Conservation (phyloP, 2,797 vertebrate species). For the Astyanax mexicanus region DNA sequence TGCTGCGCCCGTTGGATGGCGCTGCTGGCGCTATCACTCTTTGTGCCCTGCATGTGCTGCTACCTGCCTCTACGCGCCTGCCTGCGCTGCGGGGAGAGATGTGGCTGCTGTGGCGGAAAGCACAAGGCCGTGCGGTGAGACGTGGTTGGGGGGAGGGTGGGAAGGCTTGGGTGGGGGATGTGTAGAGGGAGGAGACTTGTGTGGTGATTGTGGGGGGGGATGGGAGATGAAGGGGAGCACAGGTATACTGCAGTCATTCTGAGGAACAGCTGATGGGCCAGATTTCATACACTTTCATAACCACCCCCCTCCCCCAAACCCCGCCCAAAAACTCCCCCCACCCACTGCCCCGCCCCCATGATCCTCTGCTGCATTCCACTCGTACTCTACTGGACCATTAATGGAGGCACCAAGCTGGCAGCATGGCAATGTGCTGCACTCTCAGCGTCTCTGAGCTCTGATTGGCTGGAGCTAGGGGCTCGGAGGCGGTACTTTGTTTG, state of each 20-base stretch:
- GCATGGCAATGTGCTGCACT: conserved; percentile 1
- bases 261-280: conserved; percentile 58
- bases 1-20: conserved; percentile 92
- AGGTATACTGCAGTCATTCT: conserved; percentile 37
- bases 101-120: conserved; percentile 90
- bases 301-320: no score
- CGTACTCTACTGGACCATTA: conserved; percentile 72
- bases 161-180: neutral
- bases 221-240: conserved; percentile 17
- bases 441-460: conserved; percentile 27
- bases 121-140: conserved; percentile 93
- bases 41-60: conserved; percentile 96
- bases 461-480: conserved; percentile 57
- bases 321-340: conserved; percentile 35
- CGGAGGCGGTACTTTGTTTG: no score
- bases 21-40: conserved; percentile 88
- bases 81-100: conserved; percentile 89
- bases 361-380: conserved; percentile 78
- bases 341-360: conserved; percentile 60
- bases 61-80: conserved; percentile 90
- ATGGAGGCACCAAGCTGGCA: conserved; percentile 61
- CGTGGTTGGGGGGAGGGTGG: conserved; percentile 62
- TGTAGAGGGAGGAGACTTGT: conserved; percentile 41
- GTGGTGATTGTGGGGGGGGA: conserved; percentile 44
- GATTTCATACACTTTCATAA: conserved; percentile 40